Evolutionary conservation across 2,113 vertebrate species (phyloP).

Genomic region (Narcine bancroftii): DNA sequence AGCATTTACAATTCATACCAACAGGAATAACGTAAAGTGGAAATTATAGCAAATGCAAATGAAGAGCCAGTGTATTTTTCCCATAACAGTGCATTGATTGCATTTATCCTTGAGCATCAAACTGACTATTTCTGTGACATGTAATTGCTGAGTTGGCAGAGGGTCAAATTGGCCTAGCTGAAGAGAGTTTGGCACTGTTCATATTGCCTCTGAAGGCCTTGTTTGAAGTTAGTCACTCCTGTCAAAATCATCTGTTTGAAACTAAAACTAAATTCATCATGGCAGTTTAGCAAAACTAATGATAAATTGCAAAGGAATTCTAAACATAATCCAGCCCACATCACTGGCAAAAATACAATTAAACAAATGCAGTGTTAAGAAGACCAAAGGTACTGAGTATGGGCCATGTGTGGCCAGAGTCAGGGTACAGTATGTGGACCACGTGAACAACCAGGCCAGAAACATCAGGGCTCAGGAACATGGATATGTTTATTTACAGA

Average conservation of each 20-base stretch:
- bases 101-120: background rate
- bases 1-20: background rate
- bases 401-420: no score
- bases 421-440: no score
- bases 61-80: background rate
- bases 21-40: background rate
- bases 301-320: constrained; percentile 2
- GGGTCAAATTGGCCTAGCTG: background rate
- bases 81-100: background rate
- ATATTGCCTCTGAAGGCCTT: background rate
- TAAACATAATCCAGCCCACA: background rate
- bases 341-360: background rate
- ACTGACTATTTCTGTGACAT: background rate
- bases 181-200: background rate
- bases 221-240: background rate
- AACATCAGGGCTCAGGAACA: no score
- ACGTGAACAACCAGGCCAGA: no score
- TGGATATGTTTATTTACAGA: no score
- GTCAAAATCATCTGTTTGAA: background rate
- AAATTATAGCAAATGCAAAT: background rate
- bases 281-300: constrained; percentile 3
- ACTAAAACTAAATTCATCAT: background rate
- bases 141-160: constrained; percentile 7
- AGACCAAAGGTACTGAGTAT: no score
- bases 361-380: background rate